Conservation (phyloP, 2,888 invertebrate genomes). For the Phania funesta region DNA sequence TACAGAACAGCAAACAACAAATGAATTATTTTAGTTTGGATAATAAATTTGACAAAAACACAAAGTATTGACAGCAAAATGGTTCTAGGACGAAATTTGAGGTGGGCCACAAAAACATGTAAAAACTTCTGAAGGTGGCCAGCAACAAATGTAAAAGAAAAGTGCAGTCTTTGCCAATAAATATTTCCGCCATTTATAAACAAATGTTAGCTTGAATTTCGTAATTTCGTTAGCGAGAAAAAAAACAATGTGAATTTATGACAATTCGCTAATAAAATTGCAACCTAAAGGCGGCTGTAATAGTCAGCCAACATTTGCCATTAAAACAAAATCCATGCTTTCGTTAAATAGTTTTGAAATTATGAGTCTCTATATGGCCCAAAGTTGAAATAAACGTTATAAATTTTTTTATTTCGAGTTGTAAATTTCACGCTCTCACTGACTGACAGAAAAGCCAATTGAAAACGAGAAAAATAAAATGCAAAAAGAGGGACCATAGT, state of each 20-base stretch:
- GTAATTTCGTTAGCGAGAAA: not conserved
- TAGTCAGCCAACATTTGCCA: constrained; percentile 45
- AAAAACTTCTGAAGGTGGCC: not conserved
- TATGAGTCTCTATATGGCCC: constrained; percentile 38
- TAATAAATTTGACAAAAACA: constrained; percentile 44
- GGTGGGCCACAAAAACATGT: not conserved
- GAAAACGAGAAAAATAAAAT: no score
- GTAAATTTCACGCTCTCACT: constrained; percentile 48
- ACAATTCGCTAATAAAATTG: constrained; percentile 38
- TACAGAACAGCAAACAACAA: constrained; percentile 52
- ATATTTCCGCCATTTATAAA: no score
- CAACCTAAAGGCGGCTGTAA: constrained; percentile 33
- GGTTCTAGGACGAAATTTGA: constrained; percentile 15
- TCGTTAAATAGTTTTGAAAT: constrained; percentile 60
- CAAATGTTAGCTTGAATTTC: not conserved
- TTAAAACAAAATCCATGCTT: constrained; percentile 37
- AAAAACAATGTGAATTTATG: constrained; percentile 33
- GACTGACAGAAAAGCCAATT: not conserved
- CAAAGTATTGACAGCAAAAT: constrained; percentile 55
- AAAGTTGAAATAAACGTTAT: constrained; percentile 19
- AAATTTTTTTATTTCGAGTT: not conserved
- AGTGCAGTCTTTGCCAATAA: not conserved
- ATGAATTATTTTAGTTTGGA: constrained; percentile 41
- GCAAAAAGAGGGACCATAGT: no score
- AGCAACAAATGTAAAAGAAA: not conserved